Conservation (phyloP, 37 sponge, comb jelly and placozoan species). For the Hexactinellida sp. region DNA sequence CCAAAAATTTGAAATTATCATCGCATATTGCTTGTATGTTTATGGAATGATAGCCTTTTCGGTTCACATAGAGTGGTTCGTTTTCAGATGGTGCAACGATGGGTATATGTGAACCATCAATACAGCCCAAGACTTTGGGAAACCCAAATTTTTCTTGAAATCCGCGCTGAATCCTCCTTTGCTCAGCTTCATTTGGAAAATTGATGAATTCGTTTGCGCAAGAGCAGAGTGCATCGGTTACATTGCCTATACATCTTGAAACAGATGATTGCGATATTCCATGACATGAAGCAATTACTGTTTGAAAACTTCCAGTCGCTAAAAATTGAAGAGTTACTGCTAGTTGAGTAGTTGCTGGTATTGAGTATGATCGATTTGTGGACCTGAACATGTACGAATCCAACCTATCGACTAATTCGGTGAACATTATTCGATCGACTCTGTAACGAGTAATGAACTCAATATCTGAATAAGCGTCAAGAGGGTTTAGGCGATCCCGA, state of each 20-base stretch:
- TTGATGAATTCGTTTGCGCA: not conserved
- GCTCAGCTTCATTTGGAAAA: not conserved
- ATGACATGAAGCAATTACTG: not conserved
- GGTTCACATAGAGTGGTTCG: not conserved
- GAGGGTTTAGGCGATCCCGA: not conserved
- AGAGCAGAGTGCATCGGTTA: not conserved
- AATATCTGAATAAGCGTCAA: not conserved
- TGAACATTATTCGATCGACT: not conserved
- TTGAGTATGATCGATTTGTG: not conserved
- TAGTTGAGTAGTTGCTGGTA: too few species aligned
- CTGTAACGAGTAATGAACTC: not conserved
- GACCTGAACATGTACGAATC: not conserved
- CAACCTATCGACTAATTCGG: not conserved
- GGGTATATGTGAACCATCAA: too few species aligned
- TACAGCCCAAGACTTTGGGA: not conserved
- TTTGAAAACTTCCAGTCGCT: not conserved
- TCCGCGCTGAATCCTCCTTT: not conserved
- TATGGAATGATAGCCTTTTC: not conserved
- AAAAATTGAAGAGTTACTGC: not conserved
- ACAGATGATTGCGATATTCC: not conserved
- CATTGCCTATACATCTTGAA: not conserved
- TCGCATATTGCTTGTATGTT: too few species aligned
- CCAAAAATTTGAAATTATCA: not conserved
- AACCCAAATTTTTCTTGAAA: not conserved
- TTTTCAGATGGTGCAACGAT: not conserved